These are phyloP conservation scores for Vidua macroura DNA, from an alignment of 2,113 vertebrate genomes.

Conservation along the genomic window DNA sequence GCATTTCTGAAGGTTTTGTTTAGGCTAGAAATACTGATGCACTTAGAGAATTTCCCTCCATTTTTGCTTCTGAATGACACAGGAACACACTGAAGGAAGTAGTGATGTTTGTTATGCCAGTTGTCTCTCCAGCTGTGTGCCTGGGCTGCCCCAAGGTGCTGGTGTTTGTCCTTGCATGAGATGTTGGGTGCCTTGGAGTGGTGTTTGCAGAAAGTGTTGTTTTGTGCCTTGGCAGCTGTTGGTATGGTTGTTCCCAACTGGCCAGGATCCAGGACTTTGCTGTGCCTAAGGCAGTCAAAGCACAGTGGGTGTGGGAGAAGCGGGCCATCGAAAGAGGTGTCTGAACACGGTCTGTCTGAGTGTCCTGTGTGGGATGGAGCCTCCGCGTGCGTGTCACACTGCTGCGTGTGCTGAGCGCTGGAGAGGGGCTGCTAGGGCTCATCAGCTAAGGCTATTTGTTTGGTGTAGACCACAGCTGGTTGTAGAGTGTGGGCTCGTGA, in stretches of 20 bases:
- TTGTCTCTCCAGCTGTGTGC: fast-evolving
- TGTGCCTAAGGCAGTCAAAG: background rate
- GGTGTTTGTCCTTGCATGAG: background rate
- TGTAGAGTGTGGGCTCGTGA: constrained; percentile 23
- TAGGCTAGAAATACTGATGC: background rate
- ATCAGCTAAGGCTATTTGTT: constrained; percentile 36
- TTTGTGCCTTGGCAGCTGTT: background rate
- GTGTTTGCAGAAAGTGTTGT: background rate
- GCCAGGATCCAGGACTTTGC: no score
- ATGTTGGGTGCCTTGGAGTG: background rate
- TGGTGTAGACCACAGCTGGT: constrained; percentile 34
- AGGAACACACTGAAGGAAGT: background rate
- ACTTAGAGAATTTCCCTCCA: no score
- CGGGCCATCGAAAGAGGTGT: background rate
- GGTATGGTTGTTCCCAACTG: background rate
- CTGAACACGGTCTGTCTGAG: fast-evolving
- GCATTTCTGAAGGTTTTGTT: background rate
- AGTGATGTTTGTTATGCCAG: no score
- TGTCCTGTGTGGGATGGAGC: background rate
- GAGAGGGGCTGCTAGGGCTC: constrained; percentile 24
- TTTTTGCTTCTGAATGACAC: background rate
- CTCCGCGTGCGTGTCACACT: fast-evolving
- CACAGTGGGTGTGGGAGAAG: background rate
- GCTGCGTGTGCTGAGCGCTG: constrained; percentile 9
- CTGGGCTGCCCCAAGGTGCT: background rate